These are phyloP conservation scores for Scelioninae gen. 2 DNA, from an alignment of 2,888 invertebrate species.

Conservation along the genomic window DNA sequence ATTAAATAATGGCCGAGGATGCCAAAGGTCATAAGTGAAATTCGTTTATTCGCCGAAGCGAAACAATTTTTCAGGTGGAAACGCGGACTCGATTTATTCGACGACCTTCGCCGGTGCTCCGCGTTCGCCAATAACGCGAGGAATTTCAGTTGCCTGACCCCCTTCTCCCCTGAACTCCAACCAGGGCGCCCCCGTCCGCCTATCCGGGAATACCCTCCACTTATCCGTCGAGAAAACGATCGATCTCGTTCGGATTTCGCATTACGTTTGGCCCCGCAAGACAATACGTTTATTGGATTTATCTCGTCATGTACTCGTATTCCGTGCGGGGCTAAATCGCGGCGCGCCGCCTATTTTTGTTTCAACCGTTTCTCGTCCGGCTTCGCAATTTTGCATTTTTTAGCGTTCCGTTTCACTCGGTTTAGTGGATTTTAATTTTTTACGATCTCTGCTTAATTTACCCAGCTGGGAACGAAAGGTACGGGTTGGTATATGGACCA, in stretches of 20 bases:
- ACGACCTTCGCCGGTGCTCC: conserved; percentile 56
- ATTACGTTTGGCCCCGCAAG: conserved; percentile 54
- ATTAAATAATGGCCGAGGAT: conserved; percentile 56
- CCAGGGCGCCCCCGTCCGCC: too few species aligned
- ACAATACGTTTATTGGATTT: conserved; percentile 62
- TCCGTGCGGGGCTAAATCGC: conserved; percentile 42
- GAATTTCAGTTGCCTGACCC: conserved; percentile 39
- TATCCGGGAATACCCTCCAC: too few species aligned
- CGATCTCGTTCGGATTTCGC: conserved; percentile 57
- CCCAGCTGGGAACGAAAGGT: too few species aligned
- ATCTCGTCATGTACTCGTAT: conserved; percentile 53
- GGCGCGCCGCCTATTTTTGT: conserved; percentile 14
- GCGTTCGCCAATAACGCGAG: conserved; percentile 54
- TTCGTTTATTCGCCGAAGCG: conserved; percentile 59
- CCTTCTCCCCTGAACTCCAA: conserved; percentile 15
- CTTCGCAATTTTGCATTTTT: neutral
- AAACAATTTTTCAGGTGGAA: conserved; percentile 63
- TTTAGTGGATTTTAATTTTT: too few species aligned
- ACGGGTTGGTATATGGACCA: too few species aligned
- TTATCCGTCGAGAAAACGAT: conserved; percentile 55
- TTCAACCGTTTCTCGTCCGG: neutral
- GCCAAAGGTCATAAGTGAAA: conserved; percentile 59
- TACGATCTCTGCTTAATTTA: too few species aligned
- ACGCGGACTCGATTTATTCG: conserved; percentile 62
- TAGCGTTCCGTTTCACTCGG: too few species aligned